Conservation (phyloP, 2,113 vertebrate genomes). For the Collichthys lucidus region DNA sequence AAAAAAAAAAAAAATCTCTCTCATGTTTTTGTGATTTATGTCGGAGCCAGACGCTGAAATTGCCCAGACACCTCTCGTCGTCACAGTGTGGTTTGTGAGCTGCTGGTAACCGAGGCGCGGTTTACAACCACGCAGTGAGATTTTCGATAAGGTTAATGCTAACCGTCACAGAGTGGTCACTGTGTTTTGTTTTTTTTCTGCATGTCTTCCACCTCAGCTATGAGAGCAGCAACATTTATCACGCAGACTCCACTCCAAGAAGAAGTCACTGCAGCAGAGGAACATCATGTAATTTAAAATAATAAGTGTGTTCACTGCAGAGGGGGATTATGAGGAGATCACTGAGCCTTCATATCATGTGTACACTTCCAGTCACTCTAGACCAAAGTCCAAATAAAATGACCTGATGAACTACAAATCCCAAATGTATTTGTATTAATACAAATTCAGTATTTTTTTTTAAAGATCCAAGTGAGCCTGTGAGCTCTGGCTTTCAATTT, state of each 20-base stretch:
- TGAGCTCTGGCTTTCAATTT: not conserved
- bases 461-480: too few relatives aligned
- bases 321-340: not conserved
- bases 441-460: not conserved
- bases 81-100: conserved; percentile 66
- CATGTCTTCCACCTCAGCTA: conserved; percentile 55
- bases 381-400: too few relatives aligned
- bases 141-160: conserved; percentile 40
- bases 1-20: not conserved
- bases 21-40: conserved; percentile 21
- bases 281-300: not conserved
- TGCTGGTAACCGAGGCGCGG: conserved; percentile 8
- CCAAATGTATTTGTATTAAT: not conserved
- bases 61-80: conserved; percentile 66
- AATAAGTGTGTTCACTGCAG: not conserved
- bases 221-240: conserved; percentile 34
- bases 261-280: not conserved
- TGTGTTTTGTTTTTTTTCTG: conserved; percentile 40
- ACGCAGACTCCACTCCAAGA: conserved; percentile 52
- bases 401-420: not conserved
- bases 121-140: not conserved
- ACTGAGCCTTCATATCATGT: conserved; percentile 6
- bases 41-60: conserved; percentile 68
- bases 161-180: conserved; percentile 65
- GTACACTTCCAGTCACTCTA: not conserved